Conservation (phyloP, 2,888 invertebrate species). For the Epistrophella euchroma region DNA sequence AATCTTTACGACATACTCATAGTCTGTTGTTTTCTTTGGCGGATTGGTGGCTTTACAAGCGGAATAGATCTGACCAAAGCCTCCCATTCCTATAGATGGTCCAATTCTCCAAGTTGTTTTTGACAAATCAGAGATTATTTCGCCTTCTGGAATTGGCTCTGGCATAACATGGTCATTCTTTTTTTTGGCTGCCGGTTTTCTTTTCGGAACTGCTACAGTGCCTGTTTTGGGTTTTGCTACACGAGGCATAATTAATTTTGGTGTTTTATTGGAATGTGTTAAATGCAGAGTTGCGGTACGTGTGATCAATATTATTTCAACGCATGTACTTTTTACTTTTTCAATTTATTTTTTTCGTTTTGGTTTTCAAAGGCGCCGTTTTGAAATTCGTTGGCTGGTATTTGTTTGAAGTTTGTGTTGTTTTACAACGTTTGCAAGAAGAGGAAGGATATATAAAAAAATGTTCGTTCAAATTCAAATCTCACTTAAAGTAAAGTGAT, state of each 20-base stretch:
- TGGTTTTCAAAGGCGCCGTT: constrained; percentile 55
- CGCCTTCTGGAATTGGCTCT: constrained; percentile 85
- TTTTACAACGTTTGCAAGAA: constrained; percentile 32
- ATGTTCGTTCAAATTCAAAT: constrained; percentile 62
- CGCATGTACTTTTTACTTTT: constrained; percentile 1
- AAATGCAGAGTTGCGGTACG: not conserved
- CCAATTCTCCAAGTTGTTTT: constrained; percentile 95
- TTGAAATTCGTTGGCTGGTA: constrained; percentile 47
- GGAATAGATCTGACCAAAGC: constrained; percentile 97
- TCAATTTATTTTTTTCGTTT: constrained; percentile 15
- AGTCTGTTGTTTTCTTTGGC: constrained; percentile 85
- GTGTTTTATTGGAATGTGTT: not conserved
- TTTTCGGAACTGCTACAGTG: constrained; percentile 72
- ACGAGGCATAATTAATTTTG: constrained; percentile 71
- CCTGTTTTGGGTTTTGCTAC: constrained; percentile 68
- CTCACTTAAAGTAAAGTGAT: not conserved
- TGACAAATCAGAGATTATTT: constrained; percentile 89
- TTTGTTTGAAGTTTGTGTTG: constrained; percentile 66
- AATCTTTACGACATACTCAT: constrained; percentile 91
- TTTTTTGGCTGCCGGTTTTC: constrained; percentile 76
- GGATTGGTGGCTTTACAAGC: constrained; percentile 87
- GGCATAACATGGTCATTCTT: constrained; percentile 82
- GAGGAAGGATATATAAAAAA: constrained; percentile 1
- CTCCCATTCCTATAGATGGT: constrained; percentile 94
- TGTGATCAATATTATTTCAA: constrained; percentile 2